phyloP scores from a whole-genome alignment of 2,113 vertebrate species.

The Calidris pugnax region DNA sequence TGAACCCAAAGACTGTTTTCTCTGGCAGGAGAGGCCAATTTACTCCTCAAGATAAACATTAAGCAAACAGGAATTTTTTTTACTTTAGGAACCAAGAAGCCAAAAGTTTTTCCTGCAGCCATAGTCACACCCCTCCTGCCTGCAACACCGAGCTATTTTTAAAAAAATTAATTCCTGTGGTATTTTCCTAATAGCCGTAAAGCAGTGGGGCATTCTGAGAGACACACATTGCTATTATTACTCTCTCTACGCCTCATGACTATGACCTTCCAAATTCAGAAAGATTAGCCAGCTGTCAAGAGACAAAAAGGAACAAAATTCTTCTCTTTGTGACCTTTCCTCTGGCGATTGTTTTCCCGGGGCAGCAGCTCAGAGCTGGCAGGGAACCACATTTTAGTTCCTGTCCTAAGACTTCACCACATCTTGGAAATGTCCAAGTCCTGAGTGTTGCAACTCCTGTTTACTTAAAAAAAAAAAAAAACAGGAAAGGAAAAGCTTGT shows the following conservation, averaged over 20 bases:
- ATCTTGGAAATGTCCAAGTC: not conserved
- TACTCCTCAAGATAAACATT: not conserved
- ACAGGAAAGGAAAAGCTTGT: not conserved
- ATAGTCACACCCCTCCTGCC: constrained; percentile 1
- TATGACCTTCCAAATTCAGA: constrained; percentile 41
- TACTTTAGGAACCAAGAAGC: not conserved
- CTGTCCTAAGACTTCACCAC: not conserved
- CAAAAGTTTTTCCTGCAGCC: constrained; percentile 29
- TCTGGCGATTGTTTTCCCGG: not conserved
- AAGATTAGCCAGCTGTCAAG: constrained; percentile 65
- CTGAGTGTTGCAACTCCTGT: not conserved
- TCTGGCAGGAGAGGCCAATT: constrained; percentile 30
- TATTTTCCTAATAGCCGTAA: constrained; percentile 56
- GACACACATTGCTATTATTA: constrained; percentile 41
- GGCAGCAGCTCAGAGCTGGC: not conserved
- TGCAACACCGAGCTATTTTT: constrained; percentile 44
- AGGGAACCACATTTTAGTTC: not conserved
- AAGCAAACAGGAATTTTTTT: not conserved
- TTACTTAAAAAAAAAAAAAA: not conserved
- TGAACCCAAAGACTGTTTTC: constrained; percentile 44
- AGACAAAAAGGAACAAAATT: not conserved
- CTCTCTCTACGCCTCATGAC: not conserved
- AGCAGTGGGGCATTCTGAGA: constrained; percentile 6
- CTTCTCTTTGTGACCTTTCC: not conserved
- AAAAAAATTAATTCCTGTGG: constrained; percentile 44